A percentile compares a stretch with the other conserved stretches of the same genome.
Conservation (phyloP, 2,888 invertebrate species). For the Callimorpha dominula region DNA sequence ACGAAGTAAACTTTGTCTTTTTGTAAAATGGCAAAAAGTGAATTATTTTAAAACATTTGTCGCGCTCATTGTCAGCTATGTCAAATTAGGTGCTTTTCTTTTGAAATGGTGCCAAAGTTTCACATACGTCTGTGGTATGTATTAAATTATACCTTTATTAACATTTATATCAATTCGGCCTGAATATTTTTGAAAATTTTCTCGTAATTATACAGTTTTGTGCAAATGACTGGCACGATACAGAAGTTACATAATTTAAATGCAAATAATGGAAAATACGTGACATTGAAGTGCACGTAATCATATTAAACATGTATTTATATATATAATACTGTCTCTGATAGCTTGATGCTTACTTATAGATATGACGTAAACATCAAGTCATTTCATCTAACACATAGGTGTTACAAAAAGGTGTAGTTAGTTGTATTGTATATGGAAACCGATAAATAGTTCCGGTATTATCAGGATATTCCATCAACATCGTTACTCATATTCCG, state of each 20-base stretch:
- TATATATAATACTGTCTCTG: too few species aligned
- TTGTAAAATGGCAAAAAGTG: not conserved
- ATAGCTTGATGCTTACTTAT: too few species aligned
- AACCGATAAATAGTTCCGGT: too few species aligned
- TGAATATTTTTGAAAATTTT: slow-evolving; percentile 40
- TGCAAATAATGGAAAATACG: too few species aligned
- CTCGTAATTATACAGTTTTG: slow-evolving; percentile 36
- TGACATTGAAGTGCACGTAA: too few species aligned
- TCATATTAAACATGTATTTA: too few species aligned
- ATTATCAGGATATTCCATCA: too few species aligned
- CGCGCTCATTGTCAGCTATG: slow-evolving; percentile 14
- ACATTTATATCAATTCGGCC: slow-evolving; percentile 44
- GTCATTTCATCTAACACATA: too few species aligned
- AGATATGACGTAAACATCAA: too few species aligned
- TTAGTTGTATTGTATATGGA: too few species aligned
- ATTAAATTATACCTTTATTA: slow-evolving; percentile 46
- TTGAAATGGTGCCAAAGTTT: slow-evolving; percentile 24
- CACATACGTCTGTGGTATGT: slow-evolving; percentile 38
- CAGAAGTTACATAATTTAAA: slow-evolving; percentile 17
- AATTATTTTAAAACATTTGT: not conserved
- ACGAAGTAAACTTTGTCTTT: not conserved
- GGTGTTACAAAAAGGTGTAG: too few species aligned
- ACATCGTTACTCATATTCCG: too few species aligned
- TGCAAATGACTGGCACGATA: slow-evolving; percentile 17
- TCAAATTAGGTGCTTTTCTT: slow-evolving; percentile 47